Base-by-base conservation (phyloP, 2,888 invertebrate genomes). In the Blastobasis adustella region DNA sequence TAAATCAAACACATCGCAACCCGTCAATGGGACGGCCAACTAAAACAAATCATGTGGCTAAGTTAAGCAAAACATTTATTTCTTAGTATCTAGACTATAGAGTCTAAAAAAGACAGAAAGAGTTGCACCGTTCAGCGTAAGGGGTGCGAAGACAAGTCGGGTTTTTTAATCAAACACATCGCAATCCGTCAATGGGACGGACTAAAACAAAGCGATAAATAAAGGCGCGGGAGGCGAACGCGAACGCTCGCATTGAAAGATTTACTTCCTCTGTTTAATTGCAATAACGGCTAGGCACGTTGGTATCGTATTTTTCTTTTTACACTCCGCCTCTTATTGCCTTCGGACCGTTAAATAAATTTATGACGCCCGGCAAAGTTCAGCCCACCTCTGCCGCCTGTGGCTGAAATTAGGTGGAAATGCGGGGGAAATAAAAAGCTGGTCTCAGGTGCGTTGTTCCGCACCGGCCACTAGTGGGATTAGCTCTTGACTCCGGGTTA, bases 261-360 rank as follows among this genome's bases (percentile, higher is more conserved):
- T 88, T 87, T 88, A 88, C 87, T 88, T 87, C 87, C 87, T 83
- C 83, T 84, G 87, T 88, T 88, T 88, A 88, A 88, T 88, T 88
- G 87, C 87, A 88, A 87, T 88, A 87, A 87, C 88, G 87, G 84
- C 86, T 85, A 84, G 86, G 88, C 88, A 87, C 88, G 88, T 87
- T 84, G 86, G 85, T 87, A 87, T 85, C 88, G 88, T 87, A 88
- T 88, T 87, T 87, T 88, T 87, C 87, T 87, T 86, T 88, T 88
- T 84, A 86, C 86, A 82, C 87, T 82, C 85, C 78, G 78, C 83
- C 87, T 86, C 86, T 88, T 88, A 87, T 86, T 88, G 86, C 88
- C 85, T 86, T 81, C 72, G 78, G 81, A 84, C 82, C 86, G 88
- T 88, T 88, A 88, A 87, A 86, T 86, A 84, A 88, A 88, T 88